Percentiles rank a stretch among this genome's conserved stretches.
These are phyloP conservation scores for Nomada flava DNA, from an alignment of 2,888 invertebrate species.

Conservation along the genomic window DNA sequence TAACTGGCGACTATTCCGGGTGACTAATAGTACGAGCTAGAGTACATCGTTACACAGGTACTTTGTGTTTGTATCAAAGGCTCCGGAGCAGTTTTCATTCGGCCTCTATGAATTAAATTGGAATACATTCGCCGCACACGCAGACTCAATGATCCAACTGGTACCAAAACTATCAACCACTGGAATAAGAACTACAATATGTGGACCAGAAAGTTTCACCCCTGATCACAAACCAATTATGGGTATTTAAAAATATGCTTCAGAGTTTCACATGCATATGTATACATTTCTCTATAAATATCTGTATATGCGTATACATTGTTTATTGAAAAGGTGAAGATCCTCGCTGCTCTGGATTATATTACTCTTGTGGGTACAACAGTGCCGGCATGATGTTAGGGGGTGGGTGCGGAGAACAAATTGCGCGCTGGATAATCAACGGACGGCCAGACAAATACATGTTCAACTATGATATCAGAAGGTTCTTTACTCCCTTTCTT, in stretches of 20 bases:
- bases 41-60: neutral
- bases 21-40: no score
- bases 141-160: conserved; percentile 89
- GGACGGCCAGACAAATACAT: conserved; percentile 94
- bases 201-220: conserved; percentile 96
- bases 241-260: conserved; percentile 84
- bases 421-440: conserved; percentile 93
- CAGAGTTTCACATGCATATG: neutral
- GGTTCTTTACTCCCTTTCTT: conserved; percentile 65
- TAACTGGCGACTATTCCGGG: no score
- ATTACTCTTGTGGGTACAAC: conserved; percentile 95
- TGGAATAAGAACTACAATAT: conserved; percentile 94
- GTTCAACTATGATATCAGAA: conserved; percentile 94
- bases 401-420: conserved; percentile 93
- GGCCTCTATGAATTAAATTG: conserved; percentile 95
- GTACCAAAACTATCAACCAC: conserved; percentile 90
- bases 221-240: conserved; percentile 95
- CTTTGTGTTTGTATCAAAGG: conserved; percentile 81
- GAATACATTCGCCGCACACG: conserved; percentile 92
- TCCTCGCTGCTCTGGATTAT: conserved; percentile 87
- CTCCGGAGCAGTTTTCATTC: conserved; percentile 92
- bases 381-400: conserved; percentile 97
- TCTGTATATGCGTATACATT: neutral
- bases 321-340: conserved; percentile 80
- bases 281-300: neutral